A percentile compares a stretch with the other conserved stretches of the same genome.
Conservation (phyloP, 2,888 invertebrate species). For the Hyposoter dolosus region DNA sequence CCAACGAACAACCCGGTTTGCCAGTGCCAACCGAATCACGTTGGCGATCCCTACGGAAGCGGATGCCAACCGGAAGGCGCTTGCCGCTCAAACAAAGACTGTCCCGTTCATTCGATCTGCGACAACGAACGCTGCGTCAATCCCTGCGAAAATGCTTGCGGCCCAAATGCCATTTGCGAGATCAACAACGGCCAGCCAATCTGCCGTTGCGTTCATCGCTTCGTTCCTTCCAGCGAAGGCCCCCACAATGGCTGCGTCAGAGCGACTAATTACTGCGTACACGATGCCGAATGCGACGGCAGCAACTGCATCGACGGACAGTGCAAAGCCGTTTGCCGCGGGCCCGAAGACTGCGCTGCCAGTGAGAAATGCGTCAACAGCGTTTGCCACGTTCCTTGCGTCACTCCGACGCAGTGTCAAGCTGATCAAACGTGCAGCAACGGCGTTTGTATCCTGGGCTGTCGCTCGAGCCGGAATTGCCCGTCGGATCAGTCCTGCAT, state of each 20-base stretch:
- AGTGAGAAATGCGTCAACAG: slow-evolving; percentile 93
- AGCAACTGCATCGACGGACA: slow-evolving; percentile 93
- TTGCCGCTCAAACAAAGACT: slow-evolving; percentile 92
- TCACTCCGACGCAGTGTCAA: slow-evolving; percentile 93
- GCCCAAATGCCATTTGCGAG: slow-evolving; percentile 92
- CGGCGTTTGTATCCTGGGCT: slow-evolving; percentile 93
- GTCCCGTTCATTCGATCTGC: slow-evolving; percentile 91
- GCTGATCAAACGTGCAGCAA: slow-evolving; percentile 92
- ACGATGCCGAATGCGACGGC: slow-evolving; percentile 91
- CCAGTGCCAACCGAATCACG: slow-evolving; percentile 90
- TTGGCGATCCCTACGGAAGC: slow-evolving; percentile 90
- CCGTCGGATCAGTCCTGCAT: slow-evolving; percentile 91
- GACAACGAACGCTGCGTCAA: slow-evolving; percentile 90
- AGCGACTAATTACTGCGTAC: slow-evolving; percentile 88
- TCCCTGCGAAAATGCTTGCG: slow-evolving; percentile 94
- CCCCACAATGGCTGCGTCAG: slow-evolving; percentile 91
- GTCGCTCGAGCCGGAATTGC: slow-evolving; percentile 94
- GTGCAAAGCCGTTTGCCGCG: slow-evolving; percentile 92
- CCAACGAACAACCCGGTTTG: slow-evolving; percentile 90
- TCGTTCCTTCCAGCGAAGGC: slow-evolving; percentile 89
- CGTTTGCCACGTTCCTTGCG: slow-evolving; percentile 92
- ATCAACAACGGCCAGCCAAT: slow-evolving; percentile 91
- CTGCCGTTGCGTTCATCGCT: slow-evolving; percentile 92
- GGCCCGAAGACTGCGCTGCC: slow-evolving; percentile 91
- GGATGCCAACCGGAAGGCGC: slow-evolving; percentile 93